phyloP scores from a whole-genome alignment of 2,888 invertebrate species.

The Tolmerus cingulatus region DNA sequence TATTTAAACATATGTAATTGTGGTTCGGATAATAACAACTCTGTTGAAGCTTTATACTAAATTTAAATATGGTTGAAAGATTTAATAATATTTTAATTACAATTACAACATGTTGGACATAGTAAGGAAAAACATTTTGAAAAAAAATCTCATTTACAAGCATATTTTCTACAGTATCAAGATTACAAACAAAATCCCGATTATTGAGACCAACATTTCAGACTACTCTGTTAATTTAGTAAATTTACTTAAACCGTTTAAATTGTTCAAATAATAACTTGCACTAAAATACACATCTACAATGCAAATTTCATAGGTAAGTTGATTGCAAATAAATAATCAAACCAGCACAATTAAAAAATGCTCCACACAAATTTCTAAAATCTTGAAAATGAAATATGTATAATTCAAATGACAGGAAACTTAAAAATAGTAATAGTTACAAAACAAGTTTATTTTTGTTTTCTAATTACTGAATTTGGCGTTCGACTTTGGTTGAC shows the following conservation, averaged over 20 bases:
- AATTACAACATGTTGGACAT: too few species aligned
- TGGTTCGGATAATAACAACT: too few species aligned
- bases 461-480: not conserved
- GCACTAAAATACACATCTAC: not conserved
- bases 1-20: too few species aligned
- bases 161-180: too few species aligned
- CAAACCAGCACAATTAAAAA: not conserved
- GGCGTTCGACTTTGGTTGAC: not conserved
- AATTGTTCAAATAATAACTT: not conserved
- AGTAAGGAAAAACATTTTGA: too few species aligned
- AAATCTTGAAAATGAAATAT: not conserved
- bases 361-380: not conserved
- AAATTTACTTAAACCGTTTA: not conserved
- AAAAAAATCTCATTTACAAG: too few species aligned
- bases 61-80: too few species aligned
- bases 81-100: too few species aligned
- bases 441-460: not conserved
- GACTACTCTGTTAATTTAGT: not conserved
- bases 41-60: too few species aligned
- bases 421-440: too few species aligned
- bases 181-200: too few species aligned
- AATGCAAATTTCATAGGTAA: not conserved
- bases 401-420: not conserved
- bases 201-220: not conserved
- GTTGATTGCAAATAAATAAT: not conserved